Evolutionary conservation across 2,113 vertebrate genomes (phyloP).

Genomic region (Psophia crepitans): DNA sequence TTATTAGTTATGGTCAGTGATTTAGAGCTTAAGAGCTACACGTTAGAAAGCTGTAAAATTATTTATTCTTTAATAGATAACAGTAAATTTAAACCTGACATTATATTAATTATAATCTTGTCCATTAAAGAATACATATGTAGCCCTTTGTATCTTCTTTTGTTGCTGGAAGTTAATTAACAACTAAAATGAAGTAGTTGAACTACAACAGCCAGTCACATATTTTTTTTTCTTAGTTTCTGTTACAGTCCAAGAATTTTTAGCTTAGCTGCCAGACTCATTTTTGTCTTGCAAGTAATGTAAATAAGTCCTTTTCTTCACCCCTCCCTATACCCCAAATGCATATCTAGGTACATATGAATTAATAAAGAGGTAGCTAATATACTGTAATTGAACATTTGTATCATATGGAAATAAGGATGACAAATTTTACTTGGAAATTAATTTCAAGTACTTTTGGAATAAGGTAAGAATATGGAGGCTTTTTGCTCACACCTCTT

Average conservation of each 20-base stretch:
- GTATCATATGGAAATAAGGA: background rate
- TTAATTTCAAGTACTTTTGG: background rate
- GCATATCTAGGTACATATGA: background rate
- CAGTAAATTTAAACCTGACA: conserved; percentile 68
- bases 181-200: conserved; percentile 12
- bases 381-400: background rate
- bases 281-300: background rate
- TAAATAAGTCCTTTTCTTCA: background rate
- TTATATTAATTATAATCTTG: conserved; percentile 71
- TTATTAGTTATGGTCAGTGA: conserved; percentile 80
- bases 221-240: background rate
- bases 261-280: background rate
- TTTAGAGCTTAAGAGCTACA: conserved; percentile 70
- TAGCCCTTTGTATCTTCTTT: conserved; percentile 57
- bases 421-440: background rate
- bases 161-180: conserved; percentile 49
- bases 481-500: background rate
- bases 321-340: background rate
- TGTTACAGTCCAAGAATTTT: background rate
- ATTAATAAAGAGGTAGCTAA: background rate
- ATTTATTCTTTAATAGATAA: conserved; percentile 78
- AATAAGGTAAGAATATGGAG: background rate
- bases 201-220: background rate
- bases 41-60: conserved; percentile 72
- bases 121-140: conserved; percentile 53